Evolutionary conservation across 1,140 invertebrate species (phyloP).

Genomic region (Drosophila busckii): DNA sequence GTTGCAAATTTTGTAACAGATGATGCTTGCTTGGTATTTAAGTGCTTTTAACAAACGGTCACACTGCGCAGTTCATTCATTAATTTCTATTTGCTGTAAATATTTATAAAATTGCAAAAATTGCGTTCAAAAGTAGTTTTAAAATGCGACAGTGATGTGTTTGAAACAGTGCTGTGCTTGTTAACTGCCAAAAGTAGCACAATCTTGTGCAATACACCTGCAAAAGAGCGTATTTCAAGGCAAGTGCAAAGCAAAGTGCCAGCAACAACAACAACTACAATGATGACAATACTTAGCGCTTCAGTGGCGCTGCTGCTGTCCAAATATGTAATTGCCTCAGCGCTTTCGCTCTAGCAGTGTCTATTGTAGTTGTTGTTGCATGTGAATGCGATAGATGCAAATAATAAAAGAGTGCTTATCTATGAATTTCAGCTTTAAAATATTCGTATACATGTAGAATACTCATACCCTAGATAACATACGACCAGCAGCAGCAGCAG

Average conservation of each 20-base stretch:
- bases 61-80: constrained; percentile 40
- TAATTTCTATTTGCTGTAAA: constrained; percentile 71
- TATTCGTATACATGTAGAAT: constrained; percentile 39
- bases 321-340: constrained; percentile 21
- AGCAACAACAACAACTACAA: constrained; percentile 15
- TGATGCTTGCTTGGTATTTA: too few relatives aligned
- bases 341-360: constrained; percentile 32
- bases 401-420: constrained; percentile 17
- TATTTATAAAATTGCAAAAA: constrained; percentile 42
- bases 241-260: constrained; percentile 13
- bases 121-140: constrained; percentile 18
- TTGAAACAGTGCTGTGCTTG: neutral
- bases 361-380: constrained; percentile 27
- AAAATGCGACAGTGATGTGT: constrained; percentile 24
- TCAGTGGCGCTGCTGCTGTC: constrained; percentile 33
- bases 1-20: too few relatives aligned
- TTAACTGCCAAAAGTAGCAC: neutral
- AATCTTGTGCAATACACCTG: constrained; percentile 16
- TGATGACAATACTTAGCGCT: constrained; percentile 21
- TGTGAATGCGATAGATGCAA: constrained; percentile 10
- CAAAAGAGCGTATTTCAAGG: neutral
- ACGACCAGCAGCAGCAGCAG: constrained; percentile 46
- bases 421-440: constrained; percentile 46
- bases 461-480: constrained; percentile 54
- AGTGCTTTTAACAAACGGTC: constrained; percentile 23